Conservation (phyloP, 2,888 invertebrate genomes). For the Tetramorium bicarinatum region DNA sequence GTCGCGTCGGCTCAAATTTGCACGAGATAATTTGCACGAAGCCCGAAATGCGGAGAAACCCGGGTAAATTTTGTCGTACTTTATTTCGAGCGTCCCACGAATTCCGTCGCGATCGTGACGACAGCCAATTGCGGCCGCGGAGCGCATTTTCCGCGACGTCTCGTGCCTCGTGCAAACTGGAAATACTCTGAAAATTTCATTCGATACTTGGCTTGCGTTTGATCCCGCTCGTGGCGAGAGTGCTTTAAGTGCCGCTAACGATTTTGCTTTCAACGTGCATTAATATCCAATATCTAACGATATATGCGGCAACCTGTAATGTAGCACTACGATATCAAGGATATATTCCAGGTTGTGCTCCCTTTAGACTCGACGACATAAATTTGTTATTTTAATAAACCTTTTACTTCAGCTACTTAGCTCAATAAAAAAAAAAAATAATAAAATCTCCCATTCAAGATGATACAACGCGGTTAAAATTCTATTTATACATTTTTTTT, state of each 20-base stretch:
- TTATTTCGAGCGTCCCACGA: background rate
- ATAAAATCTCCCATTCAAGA: background rate
- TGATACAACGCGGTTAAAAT: background rate
- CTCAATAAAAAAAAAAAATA: background rate
- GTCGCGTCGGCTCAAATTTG: background rate
- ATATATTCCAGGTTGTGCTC: background rate
- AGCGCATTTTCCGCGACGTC: background rate
- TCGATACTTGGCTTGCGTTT: conserved; percentile 1
- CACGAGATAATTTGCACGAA: conserved; percentile 51
- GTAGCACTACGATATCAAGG: background rate
- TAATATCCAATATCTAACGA: conserved; percentile 16
- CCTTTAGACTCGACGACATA: background rate
- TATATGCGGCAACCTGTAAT: background rate
- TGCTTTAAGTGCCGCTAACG: conserved; percentile 5
- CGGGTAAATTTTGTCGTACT: background rate
- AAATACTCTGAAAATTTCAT: conserved; percentile 21
- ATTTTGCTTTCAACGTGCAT: conserved; percentile 8
- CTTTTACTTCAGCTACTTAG: background rate
- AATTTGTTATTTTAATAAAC: background rate
- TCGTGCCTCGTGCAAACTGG: background rate
- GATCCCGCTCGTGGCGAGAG: background rate
- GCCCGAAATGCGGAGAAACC: conserved; percentile 9
- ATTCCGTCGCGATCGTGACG: background rate
- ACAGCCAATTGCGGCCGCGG: background rate
- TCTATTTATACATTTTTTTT: background rate